Percentiles rank a stretch among this genome's conserved stretches.
Conservation (phyloP, 2,113 vertebrate genomes). For the Tupaia chinensis region DNA sequence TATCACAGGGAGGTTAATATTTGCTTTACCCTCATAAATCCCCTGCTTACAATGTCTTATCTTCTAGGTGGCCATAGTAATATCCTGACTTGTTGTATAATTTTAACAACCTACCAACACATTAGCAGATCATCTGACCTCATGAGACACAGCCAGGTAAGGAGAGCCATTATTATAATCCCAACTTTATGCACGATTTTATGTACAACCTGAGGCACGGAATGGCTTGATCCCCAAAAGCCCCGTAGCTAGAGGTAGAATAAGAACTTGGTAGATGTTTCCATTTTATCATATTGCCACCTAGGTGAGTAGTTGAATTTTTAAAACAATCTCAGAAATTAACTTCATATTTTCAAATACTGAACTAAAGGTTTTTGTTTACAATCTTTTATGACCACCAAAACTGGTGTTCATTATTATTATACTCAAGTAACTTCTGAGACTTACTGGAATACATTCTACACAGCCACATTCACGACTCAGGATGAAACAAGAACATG, state of each 20-base stretch:
- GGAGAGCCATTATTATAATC: background rate
- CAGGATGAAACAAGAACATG: constrained; percentile 34
- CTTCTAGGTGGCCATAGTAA: constrained; percentile 47
- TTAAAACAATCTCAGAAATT: constrained; percentile 57
- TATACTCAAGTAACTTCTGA: constrained; percentile 9
- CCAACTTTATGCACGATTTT: background rate
- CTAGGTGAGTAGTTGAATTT: constrained; percentile 50
- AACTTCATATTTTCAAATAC: constrained; percentile 64
- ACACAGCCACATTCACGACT: background rate
- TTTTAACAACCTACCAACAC: background rate
- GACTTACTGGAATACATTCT: constrained; percentile 39
- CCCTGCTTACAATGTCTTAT: constrained; percentile 16
- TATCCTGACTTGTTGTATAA: constrained; percentile 15
- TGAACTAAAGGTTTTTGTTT: constrained; percentile 56
- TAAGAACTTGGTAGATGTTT: constrained; percentile 32
- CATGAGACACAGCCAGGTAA: background rate
- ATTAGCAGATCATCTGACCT: constrained; percentile 19
- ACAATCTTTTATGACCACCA: constrained; percentile 22
- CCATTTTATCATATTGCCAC: background rate
- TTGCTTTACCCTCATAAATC: constrained; percentile 41
- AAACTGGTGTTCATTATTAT: background rate
- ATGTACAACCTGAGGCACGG: background rate
- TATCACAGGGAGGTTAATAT: background rate
- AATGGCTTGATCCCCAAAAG: background rate
- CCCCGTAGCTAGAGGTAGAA: background rate